Evolutionary conservation across 1,140 invertebrate species (phyloP).

Genomic region (Euwallacea similis): DNA sequence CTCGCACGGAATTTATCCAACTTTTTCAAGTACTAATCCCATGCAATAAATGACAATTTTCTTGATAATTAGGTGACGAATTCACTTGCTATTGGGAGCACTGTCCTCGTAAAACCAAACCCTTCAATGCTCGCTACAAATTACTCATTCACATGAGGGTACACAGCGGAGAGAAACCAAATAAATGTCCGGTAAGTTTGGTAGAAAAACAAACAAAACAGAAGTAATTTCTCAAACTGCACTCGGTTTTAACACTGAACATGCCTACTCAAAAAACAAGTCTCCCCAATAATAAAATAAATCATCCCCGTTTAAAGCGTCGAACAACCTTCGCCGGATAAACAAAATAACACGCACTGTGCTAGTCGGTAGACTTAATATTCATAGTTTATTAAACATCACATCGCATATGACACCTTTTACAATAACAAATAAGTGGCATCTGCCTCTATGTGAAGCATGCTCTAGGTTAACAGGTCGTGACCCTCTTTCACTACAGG

Average conservation of each 20-base stretch:
- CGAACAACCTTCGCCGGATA: background rate
- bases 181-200: constrained; percentile 88
- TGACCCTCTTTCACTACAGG: constrained; percentile 16
- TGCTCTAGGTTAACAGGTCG: constrained; percentile 36
- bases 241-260: background rate
- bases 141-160: constrained; percentile 95
- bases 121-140: constrained; percentile 96
- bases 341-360: constrained; percentile 19
- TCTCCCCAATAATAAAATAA: background rate
- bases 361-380: constrained; percentile 29
- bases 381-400: constrained; percentile 32
- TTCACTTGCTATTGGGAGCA: constrained; percentile 91
- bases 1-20: too few species aligned
- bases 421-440: constrained; percentile 27
- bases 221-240: too few species aligned
- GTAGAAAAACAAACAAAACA: background rate
- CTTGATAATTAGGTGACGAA: constrained; percentile 66
- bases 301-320: constrained; percentile 1
- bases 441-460: background rate
- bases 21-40: too few species aligned
- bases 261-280: background rate
- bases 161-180: constrained; percentile 94
- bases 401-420: constrained; percentile 33
- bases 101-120: constrained; percentile 79
- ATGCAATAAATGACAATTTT: too few species aligned